Evolutionary conservation across 2,113 vertebrate genomes (phyloP).

Genomic region (Felis chaus): DNA sequence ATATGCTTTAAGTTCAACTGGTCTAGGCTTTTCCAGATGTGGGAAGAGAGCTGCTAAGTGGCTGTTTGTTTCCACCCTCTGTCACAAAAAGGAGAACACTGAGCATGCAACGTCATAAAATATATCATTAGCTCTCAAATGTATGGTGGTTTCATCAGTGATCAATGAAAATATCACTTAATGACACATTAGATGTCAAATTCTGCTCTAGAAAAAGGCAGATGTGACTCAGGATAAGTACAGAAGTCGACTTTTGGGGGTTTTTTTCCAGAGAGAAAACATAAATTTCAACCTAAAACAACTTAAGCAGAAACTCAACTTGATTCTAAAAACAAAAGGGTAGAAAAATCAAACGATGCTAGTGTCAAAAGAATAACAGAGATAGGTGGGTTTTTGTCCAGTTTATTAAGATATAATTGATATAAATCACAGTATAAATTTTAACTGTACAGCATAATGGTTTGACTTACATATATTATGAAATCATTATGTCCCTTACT

Average conservation of each 20-base stretch:
- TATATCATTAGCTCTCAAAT: not conserved
- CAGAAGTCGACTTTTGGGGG: not conserved
- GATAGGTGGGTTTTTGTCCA: not conserved
- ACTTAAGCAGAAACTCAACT: not conserved
- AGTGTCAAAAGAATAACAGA: not conserved
- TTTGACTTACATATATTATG: not conserved
- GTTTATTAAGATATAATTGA: not conserved
- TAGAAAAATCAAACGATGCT: not conserved
- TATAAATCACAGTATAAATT: not conserved
- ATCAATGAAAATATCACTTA: not conserved
- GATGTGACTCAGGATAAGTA: not conserved
- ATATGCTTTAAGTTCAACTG: not conserved
- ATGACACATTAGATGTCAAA: not conserved
- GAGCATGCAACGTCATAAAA: not conserved
- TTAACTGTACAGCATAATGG: not conserved
- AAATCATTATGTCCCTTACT: not conserved
- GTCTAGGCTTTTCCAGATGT: not conserved
- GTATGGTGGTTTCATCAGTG: not conserved
- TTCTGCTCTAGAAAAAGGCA: not conserved
- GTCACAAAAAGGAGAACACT: not conserved
- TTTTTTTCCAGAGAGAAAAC: not conserved
- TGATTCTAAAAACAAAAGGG: not conserved
- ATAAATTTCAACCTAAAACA: not conserved
- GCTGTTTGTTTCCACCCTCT: not conserved
- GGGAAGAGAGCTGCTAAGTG: not conserved